phyloP scores from a whole-genome alignment of 2,888 invertebrate genomes.

The Scaptomyza cyrtandrae region DNA sequence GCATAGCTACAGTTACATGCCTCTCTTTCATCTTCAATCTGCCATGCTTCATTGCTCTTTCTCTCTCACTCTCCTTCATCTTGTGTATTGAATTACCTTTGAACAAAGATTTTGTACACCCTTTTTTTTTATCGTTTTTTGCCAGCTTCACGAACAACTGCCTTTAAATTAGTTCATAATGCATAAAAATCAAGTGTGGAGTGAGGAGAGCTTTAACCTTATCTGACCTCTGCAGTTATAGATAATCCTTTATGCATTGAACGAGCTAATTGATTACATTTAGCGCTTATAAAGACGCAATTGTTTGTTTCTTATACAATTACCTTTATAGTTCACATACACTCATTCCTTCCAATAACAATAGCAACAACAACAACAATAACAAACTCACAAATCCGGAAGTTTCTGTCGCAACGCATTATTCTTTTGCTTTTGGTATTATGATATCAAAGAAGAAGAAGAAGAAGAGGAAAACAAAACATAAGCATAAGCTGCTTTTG shows the following conservation, averaged over 20 bases:
- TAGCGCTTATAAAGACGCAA: no score
- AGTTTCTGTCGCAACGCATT: slow-evolving; percentile 57
- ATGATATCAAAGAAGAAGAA: slow-evolving; percentile 20
- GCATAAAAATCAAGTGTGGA: neutral
- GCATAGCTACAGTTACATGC: slow-evolving; percentile 29
- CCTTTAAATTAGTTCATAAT: slow-evolving; percentile 56
- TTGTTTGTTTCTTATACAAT: no score
- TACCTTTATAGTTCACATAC: no score
- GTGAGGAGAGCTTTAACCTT: slow-evolving; percentile 2
- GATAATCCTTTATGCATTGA: no score
- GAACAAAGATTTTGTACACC: slow-evolving; percentile 27
- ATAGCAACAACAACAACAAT: no score
- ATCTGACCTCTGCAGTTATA: neutral
- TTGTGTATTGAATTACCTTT: slow-evolving; percentile 64
- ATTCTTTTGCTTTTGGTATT: slow-evolving; percentile 13
- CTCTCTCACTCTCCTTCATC: neutral
- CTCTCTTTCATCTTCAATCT: slow-evolving; percentile 38
- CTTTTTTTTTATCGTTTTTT: neutral
- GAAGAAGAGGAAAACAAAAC: slow-evolving; percentile 28
- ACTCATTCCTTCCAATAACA: no score
- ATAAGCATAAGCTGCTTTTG: slow-evolving; percentile 68
- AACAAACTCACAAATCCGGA: slow-evolving; percentile 60
- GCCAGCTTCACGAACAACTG: slow-evolving; percentile 43
- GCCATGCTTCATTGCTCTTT: slow-evolving; percentile 47
- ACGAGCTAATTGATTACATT: no score